phyloP scores from a whole-genome alignment of 2,797 vertebrate genomes.

The Dermochelys coriacea region DNA sequence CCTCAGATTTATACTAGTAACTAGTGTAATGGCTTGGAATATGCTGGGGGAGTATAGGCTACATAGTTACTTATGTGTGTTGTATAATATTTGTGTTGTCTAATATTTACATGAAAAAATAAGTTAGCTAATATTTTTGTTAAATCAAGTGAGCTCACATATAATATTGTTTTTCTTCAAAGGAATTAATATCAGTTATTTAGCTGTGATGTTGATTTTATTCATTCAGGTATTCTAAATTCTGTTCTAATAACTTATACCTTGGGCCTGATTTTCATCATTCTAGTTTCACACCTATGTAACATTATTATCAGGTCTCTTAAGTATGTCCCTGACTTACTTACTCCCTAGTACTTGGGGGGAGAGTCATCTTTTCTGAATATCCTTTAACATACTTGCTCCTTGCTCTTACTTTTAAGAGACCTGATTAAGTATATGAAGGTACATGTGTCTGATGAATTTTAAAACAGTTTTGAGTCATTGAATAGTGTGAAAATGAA shows the following conservation, averaged over 20 bases:
- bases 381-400: neutral
- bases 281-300: neutral
- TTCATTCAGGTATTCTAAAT: neutral
- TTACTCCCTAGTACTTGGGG: neutral
- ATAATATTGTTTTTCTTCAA: neutral
- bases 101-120: neutral
- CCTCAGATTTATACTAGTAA: neutral
- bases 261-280: neutral
- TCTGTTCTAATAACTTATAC: neutral
- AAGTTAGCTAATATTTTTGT: neutral
- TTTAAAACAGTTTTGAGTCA: neutral
- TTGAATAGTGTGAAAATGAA: neutral
- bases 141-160: neutral
- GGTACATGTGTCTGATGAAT: neutral
- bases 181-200: neutral
- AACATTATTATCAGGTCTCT: neutral
- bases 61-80: neutral
- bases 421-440: neutral
- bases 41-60: neutral
- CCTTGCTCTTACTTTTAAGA: neutral
- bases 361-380: neutral
- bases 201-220: neutral
- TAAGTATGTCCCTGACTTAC: neutral
- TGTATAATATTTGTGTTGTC: neutral
- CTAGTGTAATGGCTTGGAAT: neutral